Evolutionary conservation across 2,888 invertebrate genomes (phyloP).

Genomic region (Drosophila atripex): DNA sequence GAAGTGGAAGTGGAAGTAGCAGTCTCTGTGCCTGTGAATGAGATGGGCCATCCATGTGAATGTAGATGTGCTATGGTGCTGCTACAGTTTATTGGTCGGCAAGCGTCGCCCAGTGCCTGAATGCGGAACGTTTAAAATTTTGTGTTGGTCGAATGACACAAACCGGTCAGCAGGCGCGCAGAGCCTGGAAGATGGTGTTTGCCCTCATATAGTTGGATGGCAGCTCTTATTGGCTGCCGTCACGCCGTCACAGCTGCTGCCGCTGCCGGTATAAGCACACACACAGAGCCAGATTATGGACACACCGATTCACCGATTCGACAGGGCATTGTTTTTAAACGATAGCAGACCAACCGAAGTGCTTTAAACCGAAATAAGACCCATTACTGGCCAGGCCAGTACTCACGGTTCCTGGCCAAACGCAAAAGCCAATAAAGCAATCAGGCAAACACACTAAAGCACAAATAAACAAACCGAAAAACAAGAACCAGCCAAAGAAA

Average conservation of each 20-base stretch:
- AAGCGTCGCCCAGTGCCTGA: slow-evolving; percentile 69
- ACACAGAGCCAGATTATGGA: slow-evolving; percentile 23
- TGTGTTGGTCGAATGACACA: slow-evolving; percentile 84
- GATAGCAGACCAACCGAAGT: slow-evolving; percentile 81
- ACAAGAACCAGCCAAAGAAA: not conserved
- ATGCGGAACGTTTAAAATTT: slow-evolving; percentile 82
- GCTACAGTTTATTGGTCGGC: slow-evolving; percentile 77
- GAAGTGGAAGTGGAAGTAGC: slow-evolving; percentile 1
- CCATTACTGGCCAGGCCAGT: slow-evolving; percentile 42
- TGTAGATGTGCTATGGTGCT: slow-evolving; percentile 9
- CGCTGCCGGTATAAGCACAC: slow-evolving; percentile 57
- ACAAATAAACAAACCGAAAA: not conserved
- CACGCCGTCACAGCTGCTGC: slow-evolving; percentile 67
- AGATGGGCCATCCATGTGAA: not conserved
- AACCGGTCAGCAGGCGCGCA: slow-evolving; percentile 81
- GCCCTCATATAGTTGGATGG: slow-evolving; percentile 82
- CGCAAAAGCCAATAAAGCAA: slow-evolving; percentile 2
- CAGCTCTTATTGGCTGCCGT: slow-evolving; percentile 82
- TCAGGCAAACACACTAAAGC: not conserved
- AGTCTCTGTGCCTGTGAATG: not conserved
- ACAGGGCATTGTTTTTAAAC: slow-evolving; percentile 50
- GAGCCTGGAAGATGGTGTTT: slow-evolving; percentile 53
- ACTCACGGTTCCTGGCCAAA: not conserved
- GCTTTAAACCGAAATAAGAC: slow-evolving; percentile 74
- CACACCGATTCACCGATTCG: slow-evolving; percentile 2